Base-by-base conservation (phyloP, 37 sponge, comb jelly and placozoan species). In the Axinella damicornis region DNA sequence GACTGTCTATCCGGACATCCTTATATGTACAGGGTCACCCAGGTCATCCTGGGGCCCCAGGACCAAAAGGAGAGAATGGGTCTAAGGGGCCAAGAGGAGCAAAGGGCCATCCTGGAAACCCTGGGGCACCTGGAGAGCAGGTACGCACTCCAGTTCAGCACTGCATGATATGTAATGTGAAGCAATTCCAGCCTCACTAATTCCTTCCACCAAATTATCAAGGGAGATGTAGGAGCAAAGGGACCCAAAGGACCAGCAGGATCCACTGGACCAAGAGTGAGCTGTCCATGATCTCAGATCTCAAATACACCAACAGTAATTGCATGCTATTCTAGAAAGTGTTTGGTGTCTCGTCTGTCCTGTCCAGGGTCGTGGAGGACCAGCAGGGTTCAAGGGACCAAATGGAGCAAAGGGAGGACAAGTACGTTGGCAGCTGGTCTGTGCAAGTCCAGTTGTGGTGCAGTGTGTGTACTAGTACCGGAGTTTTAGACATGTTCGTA, bases 31-130 rank as follows among this genome's bases (percentile, higher is more conserved):
- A 90, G 86, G 91, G 91, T 40, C 61, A 76, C 5, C 77, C 57
- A 57, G 91, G 91, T 33, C 59, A 67, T 30, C 74, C 85, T 35
- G 91, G 91, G 40, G 38, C 70, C 9, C 37, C 59, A 16, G 91
- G 91, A 85, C 27, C 32, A 46, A 78, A 80, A 32, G 91, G 91
- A 85, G 77, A 33, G 13, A 55, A 31, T 30, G 91, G 91, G 20
- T 1, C 28, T 4, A 28, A 19, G 1, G 91, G 91, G 31, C 24
- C 36, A 2, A 34, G 22, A 0, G 91, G 91, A 57, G 31, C 60
- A 13, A 65, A 85, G 59, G 91, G 91, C 66, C 81, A 76, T 34
- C 77, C 85, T 39, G 91, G 91, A 53, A n/a, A 65, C 14, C 69
- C 78, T 57, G 91, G 91, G 11, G 62, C 57, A 18, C 76, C 83